Evolutionary conservation across 92 coral and sea anemone genomes (phyloP), one percentile per base, ranked within the genome.

Genomic region (Epizoanthus ramosus): DNA sequence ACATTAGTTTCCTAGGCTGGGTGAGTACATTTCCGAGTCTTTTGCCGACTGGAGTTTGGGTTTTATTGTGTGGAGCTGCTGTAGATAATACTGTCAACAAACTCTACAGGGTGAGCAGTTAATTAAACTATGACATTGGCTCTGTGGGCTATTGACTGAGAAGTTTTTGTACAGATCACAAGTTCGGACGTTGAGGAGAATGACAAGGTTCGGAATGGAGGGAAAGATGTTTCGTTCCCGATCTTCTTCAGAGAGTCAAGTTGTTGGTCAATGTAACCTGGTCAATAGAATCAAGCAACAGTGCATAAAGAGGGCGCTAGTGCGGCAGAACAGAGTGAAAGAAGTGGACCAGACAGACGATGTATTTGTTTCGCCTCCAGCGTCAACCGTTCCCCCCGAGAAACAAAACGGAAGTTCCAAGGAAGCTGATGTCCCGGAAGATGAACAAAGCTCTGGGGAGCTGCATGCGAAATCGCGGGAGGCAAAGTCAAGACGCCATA

Each of bases 201-300:
- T 77, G 82, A 77, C 68, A 19, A 37, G 71, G 14, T 8, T 60
- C 10, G 71, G 28, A 60, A 77, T 63, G 82, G 82, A 77, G 70
- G 53, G 43, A 14, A 61, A 60, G 19, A 4, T 61, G 23, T 25
- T 23, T 17, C 63, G 54, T 4, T 22, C 57, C 25, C 68, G n/a
- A 19, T 77, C 82, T 14, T 43, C 15, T 31, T 77, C 71, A 8
- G 82, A 77, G 24, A 57, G 82, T 77, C 71, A 77, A 77, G 59
- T 59, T 15, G 3, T 24, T 57, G 39, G 59, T 45, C 70, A 77
- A 0, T 59, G 82, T 56, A 77, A 22, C 22, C 52, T 60, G 82
- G 59, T 22, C 5, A 57, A 25, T 12, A 77, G 41, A 23, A 60
- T 77, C 24, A 77, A 41, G 19, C 61, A 60, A 2, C 71, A n/a